These are phyloP conservation scores for Sandelia bainsii DNA, from an alignment of 2,797 vertebrate species.

Conservation along the genomic window DNA sequence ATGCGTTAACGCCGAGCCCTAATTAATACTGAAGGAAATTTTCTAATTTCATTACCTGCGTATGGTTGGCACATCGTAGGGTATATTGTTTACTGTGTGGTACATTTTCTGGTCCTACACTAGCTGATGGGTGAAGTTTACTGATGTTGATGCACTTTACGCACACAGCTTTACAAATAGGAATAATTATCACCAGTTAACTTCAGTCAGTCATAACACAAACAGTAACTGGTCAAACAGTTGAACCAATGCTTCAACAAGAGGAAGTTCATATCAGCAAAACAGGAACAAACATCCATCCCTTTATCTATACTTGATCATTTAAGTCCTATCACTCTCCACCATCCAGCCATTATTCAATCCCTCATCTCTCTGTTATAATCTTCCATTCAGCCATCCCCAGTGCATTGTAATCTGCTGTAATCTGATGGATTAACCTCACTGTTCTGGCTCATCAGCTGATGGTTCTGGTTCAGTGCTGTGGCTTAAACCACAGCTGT, in stretches of 20 bases:
- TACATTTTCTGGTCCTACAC: too few species aligned
- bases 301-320: slow-evolving; percentile 51
- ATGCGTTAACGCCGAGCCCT: too few species aligned
- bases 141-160: neutral
- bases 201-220: neutral
- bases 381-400: slow-evolving; percentile 71
- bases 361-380: slow-evolving; percentile 62
- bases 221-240: slow-evolving; percentile 13
- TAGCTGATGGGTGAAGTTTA: too few species aligned
- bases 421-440: slow-evolving; percentile 83
- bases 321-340: slow-evolving; percentile 53
- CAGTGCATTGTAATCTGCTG: slow-evolving; percentile 76
- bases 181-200: neutral
- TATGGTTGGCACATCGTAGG: too few species aligned
- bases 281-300: slow-evolving; percentile 27
- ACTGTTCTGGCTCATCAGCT: slow-evolving; percentile 66
- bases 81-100: too few species aligned
- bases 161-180: too few species aligned
- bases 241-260: neutral
- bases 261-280: slow-evolving; percentile 2
- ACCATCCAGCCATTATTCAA: slow-evolving; percentile 53
- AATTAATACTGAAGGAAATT: neutral
- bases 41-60: neutral
- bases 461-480: slow-evolving; percentile 54
- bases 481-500: slow-evolving; percentile 32